Conservation (phyloP, 2,113 vertebrate genomes). For the Gallinago jamesoni region DNA sequence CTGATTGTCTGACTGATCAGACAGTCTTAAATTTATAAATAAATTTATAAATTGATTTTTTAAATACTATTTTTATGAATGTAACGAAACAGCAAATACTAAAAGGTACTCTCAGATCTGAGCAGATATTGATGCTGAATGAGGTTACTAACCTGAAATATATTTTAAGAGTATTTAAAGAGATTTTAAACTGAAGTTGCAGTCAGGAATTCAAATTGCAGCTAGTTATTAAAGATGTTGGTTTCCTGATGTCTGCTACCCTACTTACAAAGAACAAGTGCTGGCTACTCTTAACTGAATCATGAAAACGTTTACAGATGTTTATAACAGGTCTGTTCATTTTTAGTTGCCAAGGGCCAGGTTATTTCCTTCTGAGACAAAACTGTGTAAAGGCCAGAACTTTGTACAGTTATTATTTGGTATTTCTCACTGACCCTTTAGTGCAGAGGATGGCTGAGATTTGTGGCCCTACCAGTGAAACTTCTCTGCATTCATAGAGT, state of each 20-base stretch:
- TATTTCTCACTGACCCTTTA: not conserved
- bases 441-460: not conserved
- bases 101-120: not conserved
- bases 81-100: not conserved
- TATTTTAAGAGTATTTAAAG: not conserved
- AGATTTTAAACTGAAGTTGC: not conserved
- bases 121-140: not conserved
- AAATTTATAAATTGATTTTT: not conserved
- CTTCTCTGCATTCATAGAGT: not conserved
- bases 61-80: not conserved
- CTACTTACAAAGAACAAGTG: not conserved
- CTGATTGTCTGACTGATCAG: not conserved
- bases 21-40: not conserved
- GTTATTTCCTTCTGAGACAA: not conserved
- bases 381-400: not conserved
- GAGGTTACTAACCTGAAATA: not conserved
- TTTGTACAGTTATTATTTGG: not conserved
- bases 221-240: not conserved
- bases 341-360: not conserved
- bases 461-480: not conserved
- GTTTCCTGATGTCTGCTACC: not conserved
- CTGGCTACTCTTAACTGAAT: not conserved
- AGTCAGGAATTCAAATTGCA: not conserved
- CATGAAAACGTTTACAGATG: not conserved
- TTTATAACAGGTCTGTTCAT: not conserved